Evolutionary conservation across 2,113 vertebrate species (phyloP), one percentile per base, ranked within the genome.

Genomic region (Girardinichthys multiradiatus): DNA sequence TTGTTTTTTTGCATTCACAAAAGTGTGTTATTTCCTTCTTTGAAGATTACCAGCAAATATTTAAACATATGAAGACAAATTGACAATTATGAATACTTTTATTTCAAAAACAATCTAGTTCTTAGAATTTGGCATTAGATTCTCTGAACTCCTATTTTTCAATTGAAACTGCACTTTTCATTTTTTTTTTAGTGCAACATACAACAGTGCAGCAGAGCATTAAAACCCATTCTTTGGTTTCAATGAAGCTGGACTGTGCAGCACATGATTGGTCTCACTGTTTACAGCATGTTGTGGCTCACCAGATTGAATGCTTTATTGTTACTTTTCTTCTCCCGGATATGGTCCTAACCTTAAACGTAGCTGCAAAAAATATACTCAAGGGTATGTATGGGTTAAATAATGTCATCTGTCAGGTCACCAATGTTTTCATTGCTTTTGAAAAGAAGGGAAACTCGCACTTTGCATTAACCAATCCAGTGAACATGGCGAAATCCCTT

Each of bases 141-240:
- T 61, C 19, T 62, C 30, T 11, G 10, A 11, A 62, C 21, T 62
- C 19, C 30, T 33, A 62, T 33, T 35, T 19, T 21, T 21, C 29
- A 29, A 15, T 61, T 62, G 19, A 35, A 62, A 9, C 21, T 8
- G 2, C 28, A 15, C 30, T 13, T 19, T 30, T 62, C 27, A 33
- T 62, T 30, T 62, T 30, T 35, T 24, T 10, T 31, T 62, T 3
- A 17, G 19, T 62, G 19, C 19, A 62, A 62, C 60, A 29, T 24
- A 21, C 30, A 62, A 19, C 29, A 31, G 29, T 61, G 30, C 30
- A 61, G 17, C 29, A 63, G 61, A 37, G 33, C 61, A 63, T 37
- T 63, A 63, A 63, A 63, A 63, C 37, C 61, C 61, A 63, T 63
- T 63, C 26, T 35, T 31, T 26, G 31, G 21, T 35, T 15, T 63